Evolutionary conservation across 2,797 vertebrate genomes (phyloP).

Genomic region (Typhlichthys eigenmanni): DNA sequence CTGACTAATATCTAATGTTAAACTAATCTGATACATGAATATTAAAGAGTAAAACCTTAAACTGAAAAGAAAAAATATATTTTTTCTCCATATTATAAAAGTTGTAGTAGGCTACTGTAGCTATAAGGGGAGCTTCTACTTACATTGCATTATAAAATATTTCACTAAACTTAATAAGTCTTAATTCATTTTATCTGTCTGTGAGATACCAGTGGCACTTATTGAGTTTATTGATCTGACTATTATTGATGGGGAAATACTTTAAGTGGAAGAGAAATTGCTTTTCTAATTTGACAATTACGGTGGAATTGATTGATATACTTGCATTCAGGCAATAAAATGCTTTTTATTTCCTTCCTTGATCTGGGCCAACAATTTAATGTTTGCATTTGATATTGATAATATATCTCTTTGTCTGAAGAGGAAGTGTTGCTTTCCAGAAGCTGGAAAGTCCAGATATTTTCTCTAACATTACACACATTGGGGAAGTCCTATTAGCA

Average conservation of each 20-base stretch:
- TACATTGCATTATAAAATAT: conserved; percentile 2
- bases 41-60: no score
- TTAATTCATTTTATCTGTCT: conserved; percentile 1
- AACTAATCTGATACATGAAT: no score
- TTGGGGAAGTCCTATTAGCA: neutral
- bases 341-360: neutral
- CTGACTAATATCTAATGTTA: neutral
- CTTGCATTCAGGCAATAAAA: neutral
- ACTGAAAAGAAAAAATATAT: no score
- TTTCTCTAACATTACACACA: neutral
- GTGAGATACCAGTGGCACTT: neutral
- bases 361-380: neutral
- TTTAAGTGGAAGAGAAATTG: conserved; percentile 6
- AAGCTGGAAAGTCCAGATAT: neutral
- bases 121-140: no score
- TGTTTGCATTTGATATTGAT: neutral
- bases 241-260: neutral
- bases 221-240: conserved; percentile 4
- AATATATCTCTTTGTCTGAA: neutral
- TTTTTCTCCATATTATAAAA: no score
- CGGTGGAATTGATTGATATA: neutral
- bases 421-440: conserved; percentile 17
- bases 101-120: no score
- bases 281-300: conserved; percentile 5
- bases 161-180: neutral